Evolutionary conservation across 2,888 invertebrate species (phyloP), one percentile per base, ranked within the genome.

Genomic region (Andrena praecox): DNA sequence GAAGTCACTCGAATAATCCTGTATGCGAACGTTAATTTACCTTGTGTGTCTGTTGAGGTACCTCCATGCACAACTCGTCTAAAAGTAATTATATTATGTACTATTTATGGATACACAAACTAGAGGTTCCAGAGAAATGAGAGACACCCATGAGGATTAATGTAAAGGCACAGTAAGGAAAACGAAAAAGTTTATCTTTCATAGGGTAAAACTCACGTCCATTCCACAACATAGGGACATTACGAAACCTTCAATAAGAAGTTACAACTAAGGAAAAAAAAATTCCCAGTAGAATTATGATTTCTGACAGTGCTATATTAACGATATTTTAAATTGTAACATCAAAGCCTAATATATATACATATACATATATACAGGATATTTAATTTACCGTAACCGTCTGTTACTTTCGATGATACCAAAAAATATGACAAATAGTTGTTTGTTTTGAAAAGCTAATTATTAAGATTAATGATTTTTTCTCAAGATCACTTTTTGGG

Each of bases 11-110:
- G 24, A 20, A 62, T 56, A 27, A 60, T 24, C 8, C 48, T 62
- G 20, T 56, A 27, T 56, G 66, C 56, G 66, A 62, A 64, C 75
- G 74, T 80, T 72, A 60, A 54, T 67, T 73, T 68, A 80, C 70
- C 73, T 77, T 82, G 67, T 66, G 74, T 80, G 70, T 79, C 81
- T 27, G 27, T 27, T 77, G 77, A 77, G 87, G 87, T 88, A 90
- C 89, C 90, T 91, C 91, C 91, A 89, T 90, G 92, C 92, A 91
- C 91, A 91, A 91, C 89, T 90, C 89, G 90, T 92, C 89, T 91
- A 90, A 86, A 90, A 91, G 91, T 92, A 89, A 90, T 86, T 89
- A 89, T 91, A 90, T 89, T 85, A 90, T 84, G 79, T 89, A 90
- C 84, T 89, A 91, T 91, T 91, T 91, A 92, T 89, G 91, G 90